Percentiles rank a stretch among this genome's conserved stretches.
These are phyloP conservation scores for Macrosoma leucophasiata DNA, from an alignment of 2,888 invertebrate species.

Conservation along the genomic window DNA sequence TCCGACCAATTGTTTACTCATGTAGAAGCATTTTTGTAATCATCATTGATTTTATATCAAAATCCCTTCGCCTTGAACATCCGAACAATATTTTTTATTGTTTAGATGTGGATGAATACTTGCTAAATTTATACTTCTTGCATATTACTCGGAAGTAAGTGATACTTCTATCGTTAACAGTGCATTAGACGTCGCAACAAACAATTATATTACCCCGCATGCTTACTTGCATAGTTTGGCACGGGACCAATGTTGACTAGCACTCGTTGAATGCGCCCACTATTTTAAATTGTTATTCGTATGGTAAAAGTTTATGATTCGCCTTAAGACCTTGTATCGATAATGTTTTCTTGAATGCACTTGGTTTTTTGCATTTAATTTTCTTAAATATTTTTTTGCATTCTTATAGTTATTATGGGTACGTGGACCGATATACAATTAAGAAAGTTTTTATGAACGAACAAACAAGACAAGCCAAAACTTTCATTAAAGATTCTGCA, in stretches of 20 bases:
- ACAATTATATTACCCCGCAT: constrained; percentile 57
- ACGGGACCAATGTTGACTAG: constrained; percentile 52
- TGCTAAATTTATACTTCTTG: constrained; percentile 25
- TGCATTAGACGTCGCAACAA: constrained; percentile 49
- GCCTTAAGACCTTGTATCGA: constrained; percentile 32
- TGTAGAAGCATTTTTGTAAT: constrained; percentile 22
- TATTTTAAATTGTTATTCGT: constrained; percentile 57
- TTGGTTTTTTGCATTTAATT: not conserved
- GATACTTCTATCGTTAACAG: constrained; percentile 45
- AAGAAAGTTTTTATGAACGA: too few relatives aligned
- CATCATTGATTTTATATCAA: constrained; percentile 7
- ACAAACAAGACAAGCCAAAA: too few relatives aligned
- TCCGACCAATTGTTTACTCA: constrained; percentile 46
- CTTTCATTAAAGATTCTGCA: too few relatives aligned
- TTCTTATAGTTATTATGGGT: too few relatives aligned
- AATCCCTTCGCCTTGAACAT: constrained; percentile 4
- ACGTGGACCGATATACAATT: too few relatives aligned
- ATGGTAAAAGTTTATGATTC: constrained; percentile 48
- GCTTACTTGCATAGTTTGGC: constrained; percentile 62
- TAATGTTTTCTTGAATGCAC: not conserved
- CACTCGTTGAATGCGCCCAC: constrained; percentile 50
- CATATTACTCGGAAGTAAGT: constrained; percentile 28
- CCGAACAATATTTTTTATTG: constrained; percentile 5
- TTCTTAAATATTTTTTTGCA: too few relatives aligned
- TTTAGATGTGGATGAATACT: too few relatives aligned